phyloP scores from a whole-genome alignment of 2,113 vertebrate genomes.

The Gadus macrocephalus region DNA sequence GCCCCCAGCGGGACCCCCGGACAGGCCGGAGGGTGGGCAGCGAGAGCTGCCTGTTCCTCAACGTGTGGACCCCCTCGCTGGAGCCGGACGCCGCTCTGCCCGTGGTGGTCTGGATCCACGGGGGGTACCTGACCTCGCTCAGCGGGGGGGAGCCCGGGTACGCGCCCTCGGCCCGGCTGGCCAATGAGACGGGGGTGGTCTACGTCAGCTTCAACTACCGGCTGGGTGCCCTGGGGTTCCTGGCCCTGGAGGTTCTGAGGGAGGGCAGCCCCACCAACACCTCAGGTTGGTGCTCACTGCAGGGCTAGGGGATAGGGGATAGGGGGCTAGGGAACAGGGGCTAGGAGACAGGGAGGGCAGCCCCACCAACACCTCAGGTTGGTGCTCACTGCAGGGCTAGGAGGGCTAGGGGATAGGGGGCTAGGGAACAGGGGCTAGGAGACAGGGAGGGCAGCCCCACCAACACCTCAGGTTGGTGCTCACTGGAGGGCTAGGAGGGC shows the following conservation, averaged over 20 bases:
- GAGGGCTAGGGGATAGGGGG: too few species aligned
- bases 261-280: conserved; percentile 68
- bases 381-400: too few species aligned
- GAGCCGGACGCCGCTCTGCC: conserved; percentile 55
- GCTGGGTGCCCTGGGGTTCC: conserved; percentile 75
- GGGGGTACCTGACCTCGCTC: conserved; percentile 64
- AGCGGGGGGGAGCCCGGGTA: conserved; percentile 68
- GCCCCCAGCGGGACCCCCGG: conserved; percentile 61
- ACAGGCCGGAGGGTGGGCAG: conserved; percentile 54
- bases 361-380: too few species aligned
- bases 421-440: too few species aligned
- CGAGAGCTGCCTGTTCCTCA: conserved; percentile 82
- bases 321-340: too few species aligned
- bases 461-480: too few species aligned
- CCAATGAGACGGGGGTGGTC: conserved; percentile 46
- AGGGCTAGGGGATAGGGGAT: too few species aligned
- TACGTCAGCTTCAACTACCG: conserved; percentile 79
- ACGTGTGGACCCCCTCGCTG: conserved; percentile 76
- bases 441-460: too few species aligned
- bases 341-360: too few species aligned
- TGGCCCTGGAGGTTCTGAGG: conserved; percentile 70
- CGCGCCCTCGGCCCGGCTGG: conserved; percentile 67
- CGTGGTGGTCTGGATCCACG: conserved; percentile 74
- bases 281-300: conserved; percentile 63
- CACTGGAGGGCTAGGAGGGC: too few species aligned